Percentiles rank a stretch among this genome's conserved stretches.
Conservation (phyloP, 2,113 vertebrate species). For the Rhadina sibilatrix region DNA sequence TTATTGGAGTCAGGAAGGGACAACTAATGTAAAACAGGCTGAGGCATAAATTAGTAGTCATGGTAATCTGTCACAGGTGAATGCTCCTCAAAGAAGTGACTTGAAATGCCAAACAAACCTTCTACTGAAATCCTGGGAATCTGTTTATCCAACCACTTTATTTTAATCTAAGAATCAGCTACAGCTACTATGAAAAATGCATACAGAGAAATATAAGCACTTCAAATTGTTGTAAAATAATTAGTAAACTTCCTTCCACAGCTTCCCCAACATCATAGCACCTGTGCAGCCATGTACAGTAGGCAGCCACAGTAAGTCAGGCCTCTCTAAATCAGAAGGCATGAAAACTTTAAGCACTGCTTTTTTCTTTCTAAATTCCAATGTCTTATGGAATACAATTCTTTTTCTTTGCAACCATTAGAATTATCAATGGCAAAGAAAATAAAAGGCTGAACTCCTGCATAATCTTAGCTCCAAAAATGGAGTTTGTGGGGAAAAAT, state of each 20-base stretch:
- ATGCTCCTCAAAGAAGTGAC: neutral
- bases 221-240: neutral
- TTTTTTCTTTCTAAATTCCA: neutral
- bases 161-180: neutral
- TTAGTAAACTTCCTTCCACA: neutral
- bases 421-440: neutral
- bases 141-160: neutral
- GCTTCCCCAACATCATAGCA: neutral
- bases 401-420: neutral
- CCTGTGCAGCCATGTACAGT: neutral
- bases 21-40: constrained; percentile 33
- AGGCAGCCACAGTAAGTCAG: neutral
- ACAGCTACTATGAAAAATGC: neutral
- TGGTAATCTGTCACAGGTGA: constrained; percentile 14
- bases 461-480: neutral
- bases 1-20: constrained; percentile 4
- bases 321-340: neutral
- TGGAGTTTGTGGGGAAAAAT: neutral
- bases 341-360: neutral
- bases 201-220: neutral
- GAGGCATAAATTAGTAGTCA: constrained; percentile 4
- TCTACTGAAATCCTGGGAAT: neutral
- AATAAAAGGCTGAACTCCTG: neutral
- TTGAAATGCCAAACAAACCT: neutral
- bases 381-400: neutral